Conservation (phyloP, 2,888 invertebrate genomes). For the Eupithecia centaureata region DNA sequence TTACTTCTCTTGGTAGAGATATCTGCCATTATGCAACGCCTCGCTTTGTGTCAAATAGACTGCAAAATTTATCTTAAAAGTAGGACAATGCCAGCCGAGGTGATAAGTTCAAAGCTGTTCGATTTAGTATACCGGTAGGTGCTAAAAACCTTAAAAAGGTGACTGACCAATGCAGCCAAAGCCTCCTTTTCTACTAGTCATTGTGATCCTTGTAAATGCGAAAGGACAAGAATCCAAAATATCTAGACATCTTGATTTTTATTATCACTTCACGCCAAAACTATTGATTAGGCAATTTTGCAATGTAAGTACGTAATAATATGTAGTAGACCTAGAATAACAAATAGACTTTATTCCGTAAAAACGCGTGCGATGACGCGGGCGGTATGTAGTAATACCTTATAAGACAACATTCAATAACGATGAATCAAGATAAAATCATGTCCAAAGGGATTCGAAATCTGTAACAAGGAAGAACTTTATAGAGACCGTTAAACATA, state of each 20-base stretch:
- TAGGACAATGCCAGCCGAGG: slow-evolving; percentile 70
- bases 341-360: not conserved
- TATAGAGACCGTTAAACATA: not conserved
- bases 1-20: not conserved
- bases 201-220: not conserved
- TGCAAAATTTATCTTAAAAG: slow-evolving; percentile 64
- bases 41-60: slow-evolving; percentile 49
- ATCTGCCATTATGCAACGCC: slow-evolving; percentile 37
- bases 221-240: not conserved
- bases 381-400: not conserved
- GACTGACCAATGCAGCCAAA: not conserved
- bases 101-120: slow-evolving; percentile 31
- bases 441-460: not conserved
- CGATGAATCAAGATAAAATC: not conserved
- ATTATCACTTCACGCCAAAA: not conserved
- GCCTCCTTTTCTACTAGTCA: not conserved
- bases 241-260: not conserved
- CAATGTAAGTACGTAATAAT: no score
- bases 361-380: no score
- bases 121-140: slow-evolving; percentile 2
- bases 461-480: not conserved
- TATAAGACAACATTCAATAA: not conserved
- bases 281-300: not conserved
- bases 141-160: not conserved
- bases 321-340: not conserved